These are phyloP conservation scores for Pemphredon lugubris DNA, from an alignment of 2,888 invertebrate genomes.

Conservation along the genomic window DNA sequence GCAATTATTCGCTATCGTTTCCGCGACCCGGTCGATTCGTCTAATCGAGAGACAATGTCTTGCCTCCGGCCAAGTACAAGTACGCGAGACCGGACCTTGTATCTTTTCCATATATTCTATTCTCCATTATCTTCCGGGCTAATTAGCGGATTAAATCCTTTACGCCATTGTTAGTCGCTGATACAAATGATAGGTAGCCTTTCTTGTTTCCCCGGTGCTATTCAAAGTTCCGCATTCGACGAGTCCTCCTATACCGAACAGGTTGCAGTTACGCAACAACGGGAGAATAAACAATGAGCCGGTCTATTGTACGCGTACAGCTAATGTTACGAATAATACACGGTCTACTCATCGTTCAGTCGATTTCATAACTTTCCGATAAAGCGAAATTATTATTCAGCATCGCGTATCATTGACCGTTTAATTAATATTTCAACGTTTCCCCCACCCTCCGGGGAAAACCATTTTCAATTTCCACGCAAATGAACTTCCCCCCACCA, in stretches of 20 bases:
- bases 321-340: constrained; percentile 25
- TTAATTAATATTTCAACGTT: constrained; percentile 38
- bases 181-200: too few species aligned
- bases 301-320: not conserved
- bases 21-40: not conserved
- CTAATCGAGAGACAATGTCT: too few species aligned
- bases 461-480: constrained; percentile 10
- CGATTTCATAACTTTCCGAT: constrained; percentile 25
- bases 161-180: too few species aligned
- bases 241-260: not conserved
- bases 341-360: constrained; percentile 28
- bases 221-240: not conserved
- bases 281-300: not conserved
- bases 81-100: too few species aligned
- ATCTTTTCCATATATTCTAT: constrained; percentile 9
- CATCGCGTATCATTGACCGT: not conserved
- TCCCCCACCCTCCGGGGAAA: too few species aligned
- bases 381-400: constrained; percentile 32
- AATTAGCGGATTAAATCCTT: too few species aligned
- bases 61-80: too few species aligned
- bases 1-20: constrained; percentile 20
- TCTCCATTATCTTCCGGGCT: too few species aligned
- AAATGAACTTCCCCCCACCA: constrained; percentile 24
- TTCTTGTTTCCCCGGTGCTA: too few species aligned
- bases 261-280: not conserved